Percentiles rank a stretch among this genome's conserved stretches.
Conservation (phyloP, 2,113 vertebrate species). For the Chelonoidis abingdonii region DNA sequence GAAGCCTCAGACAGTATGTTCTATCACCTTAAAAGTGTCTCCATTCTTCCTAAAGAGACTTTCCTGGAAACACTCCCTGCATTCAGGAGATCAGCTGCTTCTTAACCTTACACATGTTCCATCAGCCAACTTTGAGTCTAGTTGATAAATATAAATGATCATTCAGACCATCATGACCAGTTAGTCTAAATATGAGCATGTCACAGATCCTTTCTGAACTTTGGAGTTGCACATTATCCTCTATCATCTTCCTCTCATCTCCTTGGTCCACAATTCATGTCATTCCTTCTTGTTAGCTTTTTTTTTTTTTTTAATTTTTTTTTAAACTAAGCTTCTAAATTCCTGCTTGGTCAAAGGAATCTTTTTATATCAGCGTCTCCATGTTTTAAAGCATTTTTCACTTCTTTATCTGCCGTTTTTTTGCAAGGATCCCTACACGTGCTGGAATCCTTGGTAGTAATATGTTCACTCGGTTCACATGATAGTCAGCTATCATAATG, state of each 20-base stretch:
- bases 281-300: not conserved
- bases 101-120: not conserved
- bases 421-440: not conserved
- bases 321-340: not conserved
- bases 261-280: not conserved
- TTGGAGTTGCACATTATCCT: not conserved
- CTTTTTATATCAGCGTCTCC: not conserved
- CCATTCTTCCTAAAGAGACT: not conserved
- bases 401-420: not conserved
- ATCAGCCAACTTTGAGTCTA: not conserved
- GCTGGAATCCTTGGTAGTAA: not conserved
- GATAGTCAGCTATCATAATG: no score
- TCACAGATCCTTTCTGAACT: not conserved
- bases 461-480: no score
- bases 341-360: not conserved
- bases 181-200: not conserved
- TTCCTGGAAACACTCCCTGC: not conserved
- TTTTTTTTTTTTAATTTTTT: not conserved
- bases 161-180: not conserved
- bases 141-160: not conserved
- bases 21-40: not conserved
- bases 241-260: not conserved
- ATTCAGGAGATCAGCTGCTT: not conserved
- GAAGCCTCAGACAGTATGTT: not conserved
- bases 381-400: not conserved